Evolutionary conservation across 2,888 invertebrate species (phyloP).

Genomic region (Pyralis farinalis): DNA sequence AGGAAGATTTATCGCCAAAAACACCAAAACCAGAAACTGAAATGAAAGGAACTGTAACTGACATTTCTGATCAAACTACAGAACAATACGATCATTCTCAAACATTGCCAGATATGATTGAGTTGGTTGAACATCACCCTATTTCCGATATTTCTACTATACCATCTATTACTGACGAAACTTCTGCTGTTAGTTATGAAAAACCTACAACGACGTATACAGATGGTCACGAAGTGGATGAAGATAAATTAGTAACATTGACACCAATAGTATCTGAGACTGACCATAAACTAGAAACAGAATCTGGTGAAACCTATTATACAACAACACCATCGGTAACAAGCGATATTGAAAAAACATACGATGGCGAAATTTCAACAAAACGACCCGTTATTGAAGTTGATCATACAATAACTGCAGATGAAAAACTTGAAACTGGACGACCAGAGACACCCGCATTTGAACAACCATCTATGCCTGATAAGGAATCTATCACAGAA

Average conservation of each 20-base stretch:
- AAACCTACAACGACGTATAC: neutral
- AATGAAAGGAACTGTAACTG: neutral
- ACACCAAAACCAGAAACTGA: neutral
- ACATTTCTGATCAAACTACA: conserved; percentile 2
- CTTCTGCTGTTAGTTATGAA: neutral
- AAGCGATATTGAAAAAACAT: neutral
- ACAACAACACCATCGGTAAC: neutral
- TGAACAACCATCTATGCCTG: conserved; percentile 14
- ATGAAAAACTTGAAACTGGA: neutral
- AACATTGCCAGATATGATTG: conserved; percentile 8
- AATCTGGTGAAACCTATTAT: neutral
- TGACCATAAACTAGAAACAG: neutral
- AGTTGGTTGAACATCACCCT: conserved; percentile 6
- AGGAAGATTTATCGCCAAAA: neutral
- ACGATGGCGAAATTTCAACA: conserved; percentile 6
- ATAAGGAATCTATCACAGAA: conserved; percentile 10
- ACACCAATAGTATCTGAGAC: neutral
- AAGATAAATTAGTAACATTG: neutral
- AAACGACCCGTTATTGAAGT: conserved; percentile 7
- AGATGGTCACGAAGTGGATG: neutral
- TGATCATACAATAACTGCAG: neutral
- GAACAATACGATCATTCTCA: conserved; percentile 4
- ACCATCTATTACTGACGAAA: neutral
- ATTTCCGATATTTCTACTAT: conserved; percentile 2
- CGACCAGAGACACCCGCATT: conserved; percentile 9